Conservation (phyloP, 2,797 vertebrate species). For the Macropus fuliginosus region DNA sequence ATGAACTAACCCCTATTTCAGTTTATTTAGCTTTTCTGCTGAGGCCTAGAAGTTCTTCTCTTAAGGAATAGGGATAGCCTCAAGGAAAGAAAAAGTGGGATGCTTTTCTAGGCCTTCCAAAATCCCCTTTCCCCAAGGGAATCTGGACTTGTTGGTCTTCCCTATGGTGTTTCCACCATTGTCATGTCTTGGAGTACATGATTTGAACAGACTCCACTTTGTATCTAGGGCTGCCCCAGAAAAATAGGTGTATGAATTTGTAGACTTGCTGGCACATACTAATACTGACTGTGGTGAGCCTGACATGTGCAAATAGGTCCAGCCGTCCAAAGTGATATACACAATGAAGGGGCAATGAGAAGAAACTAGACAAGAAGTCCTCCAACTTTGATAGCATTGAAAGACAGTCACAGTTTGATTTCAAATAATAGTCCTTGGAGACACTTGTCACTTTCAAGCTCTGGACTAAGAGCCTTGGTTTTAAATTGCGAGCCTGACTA, state of each 20-base stretch:
- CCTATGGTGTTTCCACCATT: not conserved
- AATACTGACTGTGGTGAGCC: not conserved
- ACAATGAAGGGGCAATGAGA: not conserved
- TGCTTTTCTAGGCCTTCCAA: not conserved
- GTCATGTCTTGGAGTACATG: not conserved
- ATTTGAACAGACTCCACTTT: not conserved
- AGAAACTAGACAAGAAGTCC: not conserved
- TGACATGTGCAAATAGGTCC: not conserved
- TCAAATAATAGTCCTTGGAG: not conserved
- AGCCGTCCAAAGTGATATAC: not conserved
- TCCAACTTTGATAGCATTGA: not conserved
- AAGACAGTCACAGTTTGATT: fast-evolving
- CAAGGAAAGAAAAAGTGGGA: not conserved
- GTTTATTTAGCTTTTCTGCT: not conserved
- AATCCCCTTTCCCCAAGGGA: not conserved
- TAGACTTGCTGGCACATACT: not conserved
- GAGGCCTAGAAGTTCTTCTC: not conserved
- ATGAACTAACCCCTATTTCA: fast-evolving
- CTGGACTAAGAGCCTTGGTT: not conserved
- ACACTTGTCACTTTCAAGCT: not conserved
- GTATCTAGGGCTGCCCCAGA: not conserved
- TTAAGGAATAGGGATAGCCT: not conserved
- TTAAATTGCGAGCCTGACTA: not conserved
- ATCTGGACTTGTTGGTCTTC: not conserved
- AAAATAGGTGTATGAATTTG: not conserved